phyloP scores from a whole-genome alignment of 2,888 invertebrate genomes.

The Erebia palarica region DNA sequence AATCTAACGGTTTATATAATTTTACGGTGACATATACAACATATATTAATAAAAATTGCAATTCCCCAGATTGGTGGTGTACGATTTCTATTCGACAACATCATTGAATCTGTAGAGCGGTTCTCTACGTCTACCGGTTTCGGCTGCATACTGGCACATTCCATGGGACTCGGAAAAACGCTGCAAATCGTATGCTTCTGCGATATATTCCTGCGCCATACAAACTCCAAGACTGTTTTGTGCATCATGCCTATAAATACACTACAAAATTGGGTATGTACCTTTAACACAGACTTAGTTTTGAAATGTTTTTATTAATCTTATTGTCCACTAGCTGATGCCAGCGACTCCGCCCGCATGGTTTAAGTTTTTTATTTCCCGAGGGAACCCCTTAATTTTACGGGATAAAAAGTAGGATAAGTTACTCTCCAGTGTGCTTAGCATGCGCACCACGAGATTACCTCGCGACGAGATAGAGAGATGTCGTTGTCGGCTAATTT shows the following conservation, averaged over 20 bases:
- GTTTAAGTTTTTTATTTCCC: too few species aligned
- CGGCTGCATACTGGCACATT: slow-evolving; percentile 99
- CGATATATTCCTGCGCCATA: slow-evolving; percentile 96
- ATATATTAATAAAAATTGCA: not conserved
- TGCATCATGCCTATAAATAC: slow-evolving; percentile 99
- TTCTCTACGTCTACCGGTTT: slow-evolving; percentile 95
- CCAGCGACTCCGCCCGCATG: too few species aligned
- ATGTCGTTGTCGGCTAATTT: too few species aligned
- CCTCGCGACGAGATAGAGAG: too few species aligned
- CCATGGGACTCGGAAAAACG: slow-evolving; percentile 99
- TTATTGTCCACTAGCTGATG: too few species aligned
- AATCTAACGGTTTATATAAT: too few species aligned
- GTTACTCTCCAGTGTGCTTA: too few species aligned
- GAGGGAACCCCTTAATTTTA: too few species aligned
- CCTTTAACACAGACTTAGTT: not conserved
- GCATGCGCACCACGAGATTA: too few species aligned
- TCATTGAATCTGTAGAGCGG: slow-evolving; percentile 95
- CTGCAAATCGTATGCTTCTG: slow-evolving; percentile 97
- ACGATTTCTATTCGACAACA: slow-evolving; percentile 97
- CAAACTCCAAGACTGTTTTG: slow-evolving; percentile 92
- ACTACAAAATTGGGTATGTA: slow-evolving; percentile 94
- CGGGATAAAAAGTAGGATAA: too few species aligned
- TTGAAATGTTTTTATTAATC: too few species aligned
- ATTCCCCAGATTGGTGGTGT: slow-evolving; percentile 92
- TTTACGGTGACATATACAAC: too few species aligned